These are phyloP conservation scores for Criorhina ranunculi DNA, from an alignment of 2,888 invertebrate genomes.

Conservation along the genomic window DNA sequence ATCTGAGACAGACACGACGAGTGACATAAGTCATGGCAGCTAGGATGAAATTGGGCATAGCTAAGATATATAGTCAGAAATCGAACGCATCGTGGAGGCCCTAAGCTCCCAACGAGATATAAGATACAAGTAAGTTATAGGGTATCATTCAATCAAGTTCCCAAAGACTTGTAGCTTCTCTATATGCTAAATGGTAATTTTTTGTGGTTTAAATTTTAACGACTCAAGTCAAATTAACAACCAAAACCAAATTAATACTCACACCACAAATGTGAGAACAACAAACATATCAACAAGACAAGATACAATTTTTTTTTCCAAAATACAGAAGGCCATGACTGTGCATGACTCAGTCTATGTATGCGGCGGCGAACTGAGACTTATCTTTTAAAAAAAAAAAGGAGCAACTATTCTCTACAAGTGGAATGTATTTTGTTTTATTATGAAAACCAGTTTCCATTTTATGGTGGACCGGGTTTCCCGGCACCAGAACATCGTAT, in stretches of 20 bases:
- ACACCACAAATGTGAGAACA: neutral
- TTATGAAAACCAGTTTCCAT: conserved; percentile 24
- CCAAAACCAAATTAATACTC: conserved; percentile 6
- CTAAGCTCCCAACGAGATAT: no score
- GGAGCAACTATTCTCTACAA: neutral
- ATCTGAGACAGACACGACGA: no score
- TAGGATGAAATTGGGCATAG: no score
- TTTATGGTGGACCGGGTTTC: conserved; percentile 20
- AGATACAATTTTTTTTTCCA: no score
- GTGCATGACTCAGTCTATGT: conserved; percentile 42
- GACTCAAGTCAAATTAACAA: conserved; percentile 21
- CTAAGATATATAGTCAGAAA: no score
- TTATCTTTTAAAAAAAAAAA: conserved; percentile 15
- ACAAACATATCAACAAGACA: conserved; percentile 1
- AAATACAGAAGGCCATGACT: conserved; percentile 34
- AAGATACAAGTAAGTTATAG: no score
- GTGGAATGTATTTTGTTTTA: neutral
- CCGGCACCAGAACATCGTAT: neutral
- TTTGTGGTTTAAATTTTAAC: conserved; percentile 13
- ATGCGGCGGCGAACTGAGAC: neutral
- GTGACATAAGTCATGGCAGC: no score
- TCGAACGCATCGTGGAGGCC: no score
- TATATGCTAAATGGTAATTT: no score
- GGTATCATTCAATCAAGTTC: no score
- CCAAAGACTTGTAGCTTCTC: no score